A percentile compares a stretch with the other conserved stretches of the same genome.
These are phyloP conservation scores for Trichopria drosophilae DNA, from an alignment of 2,888 invertebrate genomes.

Conservation along the genomic window DNA sequence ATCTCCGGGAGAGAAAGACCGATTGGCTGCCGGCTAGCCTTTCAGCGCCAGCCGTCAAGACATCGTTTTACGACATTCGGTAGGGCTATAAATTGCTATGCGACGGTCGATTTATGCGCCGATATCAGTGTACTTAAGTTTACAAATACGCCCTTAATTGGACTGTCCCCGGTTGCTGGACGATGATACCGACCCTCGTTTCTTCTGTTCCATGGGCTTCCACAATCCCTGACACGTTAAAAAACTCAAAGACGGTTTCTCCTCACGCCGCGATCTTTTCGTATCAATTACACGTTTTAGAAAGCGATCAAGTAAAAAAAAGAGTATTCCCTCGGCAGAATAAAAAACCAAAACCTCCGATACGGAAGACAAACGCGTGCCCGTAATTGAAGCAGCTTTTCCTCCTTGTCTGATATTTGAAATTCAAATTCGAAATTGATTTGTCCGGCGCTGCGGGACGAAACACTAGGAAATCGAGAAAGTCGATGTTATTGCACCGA, in stretches of 20 bases:
- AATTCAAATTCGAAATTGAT: slow-evolving; percentile 22
- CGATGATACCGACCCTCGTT: too few relatives aligned
- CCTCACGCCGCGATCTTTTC: slow-evolving; percentile 1
- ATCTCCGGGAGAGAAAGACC: too few relatives aligned
- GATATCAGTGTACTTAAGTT: slow-evolving; percentile 48
- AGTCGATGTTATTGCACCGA: slow-evolving; percentile 1
- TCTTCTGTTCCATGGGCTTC: slow-evolving; percentile 1
- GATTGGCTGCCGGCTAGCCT: slow-evolving; percentile 30
- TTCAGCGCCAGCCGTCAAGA: slow-evolving; percentile 25
- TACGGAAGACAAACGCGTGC: slow-evolving; percentile 6
- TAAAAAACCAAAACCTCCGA: slow-evolving; percentile 6
- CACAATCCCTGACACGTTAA: slow-evolving; percentile 7
- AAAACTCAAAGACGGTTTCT: slow-evolving; percentile 7
- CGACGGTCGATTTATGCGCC: slow-evolving; percentile 46
- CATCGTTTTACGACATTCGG: slow-evolving; percentile 51
- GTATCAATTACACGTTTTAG: slow-evolving; percentile 31
- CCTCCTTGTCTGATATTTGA: slow-evolving; percentile 8
- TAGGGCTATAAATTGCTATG: slow-evolving; percentile 46
- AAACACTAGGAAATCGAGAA: slow-evolving; percentile 17
- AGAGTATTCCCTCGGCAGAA: slow-evolving; percentile 5
- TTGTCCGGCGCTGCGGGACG: not conserved
- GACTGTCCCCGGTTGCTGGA: slow-evolving; percentile 46
- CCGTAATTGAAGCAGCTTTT: slow-evolving; percentile 4
- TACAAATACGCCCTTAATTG: slow-evolving; percentile 52
- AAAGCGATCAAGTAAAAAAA: slow-evolving; percentile 19